These are phyloP conservation scores for Lepidostoma basale DNA, from an alignment of 1,140 invertebrate species.

Conservation along the genomic window DNA sequence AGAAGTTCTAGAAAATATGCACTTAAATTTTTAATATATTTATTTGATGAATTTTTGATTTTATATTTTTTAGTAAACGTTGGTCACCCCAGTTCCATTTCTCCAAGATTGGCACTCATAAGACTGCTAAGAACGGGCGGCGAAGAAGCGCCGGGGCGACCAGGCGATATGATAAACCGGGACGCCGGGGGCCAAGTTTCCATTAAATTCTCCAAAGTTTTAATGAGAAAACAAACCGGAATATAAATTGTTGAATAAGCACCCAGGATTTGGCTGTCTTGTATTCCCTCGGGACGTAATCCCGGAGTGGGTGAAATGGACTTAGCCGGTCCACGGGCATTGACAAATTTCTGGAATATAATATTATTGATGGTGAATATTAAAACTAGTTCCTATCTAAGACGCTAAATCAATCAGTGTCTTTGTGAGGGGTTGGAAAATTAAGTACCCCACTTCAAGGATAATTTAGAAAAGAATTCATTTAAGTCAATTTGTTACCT, in stretches of 20 bases:
- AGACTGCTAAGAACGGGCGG: slow-evolving; percentile 1
- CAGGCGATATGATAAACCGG: slow-evolving; percentile 33
- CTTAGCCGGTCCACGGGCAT: slow-evolving; percentile 2
- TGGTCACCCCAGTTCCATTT: not conserved
- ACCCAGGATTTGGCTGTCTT: slow-evolving; percentile 12
- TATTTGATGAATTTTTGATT: too few species aligned
- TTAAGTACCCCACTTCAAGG: too few species aligned
- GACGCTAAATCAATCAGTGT: too few species aligned
- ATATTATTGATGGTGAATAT: slow-evolving; percentile 19
- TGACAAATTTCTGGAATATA: slow-evolving; percentile 10
- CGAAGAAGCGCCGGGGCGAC: slow-evolving; percentile 1
- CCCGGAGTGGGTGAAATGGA: slow-evolving; percentile 1
- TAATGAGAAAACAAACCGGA: slow-evolving; percentile 38
- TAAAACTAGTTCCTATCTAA: slow-evolving; percentile 11
- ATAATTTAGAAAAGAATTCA: too few species aligned
- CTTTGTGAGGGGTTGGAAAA: too few species aligned
- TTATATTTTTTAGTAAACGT: too few species aligned
- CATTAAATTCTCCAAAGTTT: slow-evolving; percentile 34
- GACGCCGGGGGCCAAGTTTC: slow-evolving; percentile 8
- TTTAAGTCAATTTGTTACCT: too few species aligned
- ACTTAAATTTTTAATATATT: too few species aligned
- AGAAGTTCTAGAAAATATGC: too few species aligned
- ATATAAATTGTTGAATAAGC: slow-evolving; percentile 34
- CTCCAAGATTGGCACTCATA: not conserved
- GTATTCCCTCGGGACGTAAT: slow-evolving; percentile 11